Evolutionary conservation across 2,113 vertebrate species (phyloP), one percentile per base, ranked within the genome.

Genomic region (Pelodiscus sinensis): DNA sequence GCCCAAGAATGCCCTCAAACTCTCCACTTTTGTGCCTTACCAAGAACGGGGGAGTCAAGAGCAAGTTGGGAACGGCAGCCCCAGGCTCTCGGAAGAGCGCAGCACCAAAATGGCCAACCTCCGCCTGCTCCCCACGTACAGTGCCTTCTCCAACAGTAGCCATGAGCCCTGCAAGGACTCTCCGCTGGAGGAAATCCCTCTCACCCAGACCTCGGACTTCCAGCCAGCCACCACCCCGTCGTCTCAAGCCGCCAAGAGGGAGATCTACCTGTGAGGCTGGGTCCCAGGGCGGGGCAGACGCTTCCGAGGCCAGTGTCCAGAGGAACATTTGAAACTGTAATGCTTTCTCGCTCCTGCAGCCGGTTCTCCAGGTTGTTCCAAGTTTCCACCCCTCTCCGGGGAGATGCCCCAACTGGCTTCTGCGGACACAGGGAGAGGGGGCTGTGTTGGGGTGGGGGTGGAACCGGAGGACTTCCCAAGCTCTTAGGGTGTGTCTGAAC

Each of bases 21-120:
- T 99, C 97, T 99, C 99, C 98, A 99, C 99, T 98, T 99, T 99
- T 96, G 99, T 99, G 99, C 99, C 99, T 99, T 99, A 99, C 98
- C 99, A 99, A 98, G 99, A 99, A 97, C 98, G 98, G 98, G 99
- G 99, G 95, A 98, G 98, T 93, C 99, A 98, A 97, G 99, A 99
- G 97, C 98, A 98, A 95, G 98, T 98, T 97, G 99, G 98, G 95
- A 98, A 99, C 86, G 98, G 99, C 97, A 99, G 99, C 98, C 99
- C 99, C 96, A 99, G 99, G 97, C 98, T 98, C 97, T 97, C 98
- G 71, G 99, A 99, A 98, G 99, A 99, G 97, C 98, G 98, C 96
- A 98, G 98, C 92, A 98, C 98, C 98, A 99, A 99, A 98, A 98
- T 99, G 98, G 98, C 99, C 97, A 99, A 98, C 97, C 99, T 99